A percentile compares a stretch with the other conserved stretches of the same genome.
Conservation (phyloP, 2,888 invertebrate genomes). For the Drosophila pseudotalamancana region DNA sequence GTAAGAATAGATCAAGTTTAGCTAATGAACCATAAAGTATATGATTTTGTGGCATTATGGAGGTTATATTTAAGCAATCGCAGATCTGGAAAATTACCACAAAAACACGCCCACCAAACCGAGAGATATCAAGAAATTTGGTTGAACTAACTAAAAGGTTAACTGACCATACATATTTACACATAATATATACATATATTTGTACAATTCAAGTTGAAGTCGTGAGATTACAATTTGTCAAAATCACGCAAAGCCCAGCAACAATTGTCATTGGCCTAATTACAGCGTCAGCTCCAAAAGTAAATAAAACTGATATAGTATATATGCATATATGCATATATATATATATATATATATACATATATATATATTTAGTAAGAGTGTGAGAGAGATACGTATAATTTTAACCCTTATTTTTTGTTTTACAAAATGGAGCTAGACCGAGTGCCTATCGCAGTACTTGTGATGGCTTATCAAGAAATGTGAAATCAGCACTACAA, state of each 20-base stretch:
- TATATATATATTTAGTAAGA: not conserved
- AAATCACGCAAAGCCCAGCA: constrained; percentile 55
- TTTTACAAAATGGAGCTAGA: not conserved
- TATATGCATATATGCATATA: too few species aligned
- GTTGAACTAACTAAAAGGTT: not conserved
- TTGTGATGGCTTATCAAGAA: constrained; percentile 52
- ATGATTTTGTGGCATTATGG: constrained; percentile 3
- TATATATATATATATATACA: constrained; percentile 6
- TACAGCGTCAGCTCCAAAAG: constrained; percentile 15
- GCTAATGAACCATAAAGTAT: constrained; percentile 9
- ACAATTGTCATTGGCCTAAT: constrained; percentile 56
- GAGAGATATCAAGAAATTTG: not conserved
- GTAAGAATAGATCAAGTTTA: constrained; percentile 43
- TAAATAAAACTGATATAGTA: not conserved
- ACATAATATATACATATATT: not conserved
- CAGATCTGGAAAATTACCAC: constrained; percentile 40
- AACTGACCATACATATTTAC: not conserved
- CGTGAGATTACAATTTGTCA: constrained; percentile 22
- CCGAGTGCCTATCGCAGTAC: constrained; percentile 21
- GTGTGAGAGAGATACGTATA: constrained; percentile 29
- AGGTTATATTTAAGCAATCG: constrained; percentile 6
- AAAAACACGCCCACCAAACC: constrained; percentile 33
- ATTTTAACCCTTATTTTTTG: constrained; percentile 40
- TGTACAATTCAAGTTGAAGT: not conserved
- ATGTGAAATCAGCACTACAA: constrained; percentile 49